phyloP scores from a whole-genome alignment of 2,888 invertebrate species.

The Erannis defoliaria region DNA sequence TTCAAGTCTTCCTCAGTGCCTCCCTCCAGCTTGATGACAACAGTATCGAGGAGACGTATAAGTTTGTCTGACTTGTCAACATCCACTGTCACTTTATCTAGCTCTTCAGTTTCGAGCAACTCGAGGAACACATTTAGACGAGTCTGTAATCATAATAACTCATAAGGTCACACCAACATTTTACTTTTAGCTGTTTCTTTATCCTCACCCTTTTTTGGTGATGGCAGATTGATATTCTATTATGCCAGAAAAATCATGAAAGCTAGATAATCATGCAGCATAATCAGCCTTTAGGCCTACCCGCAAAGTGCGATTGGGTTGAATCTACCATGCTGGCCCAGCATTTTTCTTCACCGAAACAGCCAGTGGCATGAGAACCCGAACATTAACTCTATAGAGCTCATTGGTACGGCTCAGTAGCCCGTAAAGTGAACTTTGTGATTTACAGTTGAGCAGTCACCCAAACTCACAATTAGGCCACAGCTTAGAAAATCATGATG shows the following conservation, averaged over 20 bases:
- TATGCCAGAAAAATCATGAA: not conserved
- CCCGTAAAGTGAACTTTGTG: no score
- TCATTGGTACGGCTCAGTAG: no score
- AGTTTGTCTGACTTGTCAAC: constrained; percentile 93
- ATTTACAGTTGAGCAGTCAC: no score
- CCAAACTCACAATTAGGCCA: no score
- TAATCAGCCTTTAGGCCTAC: no score
- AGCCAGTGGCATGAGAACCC: no score
- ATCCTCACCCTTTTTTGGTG: not conserved
- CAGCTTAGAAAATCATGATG: no score
- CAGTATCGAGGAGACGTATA: constrained; percentile 96
- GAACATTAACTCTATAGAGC: no score
- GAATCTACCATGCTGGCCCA: no score
- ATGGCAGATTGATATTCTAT: no score
- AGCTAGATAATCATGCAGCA: not conserved
- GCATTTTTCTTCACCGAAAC: no score
- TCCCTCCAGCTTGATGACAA: constrained; percentile 98
- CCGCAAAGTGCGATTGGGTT: no score
- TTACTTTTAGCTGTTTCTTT: not conserved
- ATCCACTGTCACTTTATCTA: constrained; percentile 94
- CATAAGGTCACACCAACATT: not conserved
- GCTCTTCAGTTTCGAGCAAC: constrained; percentile 90
- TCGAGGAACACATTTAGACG: constrained; percentile 96
- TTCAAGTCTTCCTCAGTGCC: constrained; percentile 95
- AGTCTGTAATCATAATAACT: constrained; percentile 83